Evolutionary conservation across 1,140 invertebrate genomes (phyloP).

Genomic region (Microplitis mediator): DNA sequence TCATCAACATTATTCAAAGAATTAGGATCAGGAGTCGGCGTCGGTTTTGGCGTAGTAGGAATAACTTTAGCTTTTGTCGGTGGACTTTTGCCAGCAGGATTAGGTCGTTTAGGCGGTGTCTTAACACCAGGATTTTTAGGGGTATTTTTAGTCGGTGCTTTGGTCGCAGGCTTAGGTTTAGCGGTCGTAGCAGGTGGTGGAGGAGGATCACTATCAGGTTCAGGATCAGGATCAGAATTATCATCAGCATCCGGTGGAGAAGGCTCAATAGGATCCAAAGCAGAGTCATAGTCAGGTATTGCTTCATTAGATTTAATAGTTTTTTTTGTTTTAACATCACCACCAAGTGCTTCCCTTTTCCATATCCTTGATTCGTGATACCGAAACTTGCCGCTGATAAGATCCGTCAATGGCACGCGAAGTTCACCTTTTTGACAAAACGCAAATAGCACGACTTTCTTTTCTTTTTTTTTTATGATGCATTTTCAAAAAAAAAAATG

Average conservation of each 20-base stretch:
- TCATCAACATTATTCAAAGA: background rate
- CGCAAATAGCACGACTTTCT: conserved; percentile 23
- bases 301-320: conserved; percentile 32
- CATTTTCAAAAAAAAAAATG: no score
- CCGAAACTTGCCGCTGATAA: background rate
- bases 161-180: background rate
- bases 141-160: conserved; percentile 14
- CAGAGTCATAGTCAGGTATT: conserved; percentile 24
- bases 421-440: conserved; percentile 34
- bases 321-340: conserved; percentile 18
- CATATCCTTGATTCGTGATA: conserved; percentile 16
- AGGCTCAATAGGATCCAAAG: background rate
- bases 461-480: background rate
- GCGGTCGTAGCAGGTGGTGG: background rate
- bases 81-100: background rate
- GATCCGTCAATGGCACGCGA: conserved; percentile 13
- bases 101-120: conserved; percentile 2
- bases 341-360: conserved; percentile 24
- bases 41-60: background rate
- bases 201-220: conserved; percentile 6
- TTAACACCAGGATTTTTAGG: background rate
- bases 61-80: conserved; percentile 6
- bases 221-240: conserved; percentile 20
- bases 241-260: conserved; percentile 1
- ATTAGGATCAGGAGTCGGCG: conserved; percentile 17